A percentile compares a stretch with the other conserved stretches of the same genome.
Conservation (phyloP, 2,797 vertebrate genomes). For the Otolemur crassicaudatus region DNA sequence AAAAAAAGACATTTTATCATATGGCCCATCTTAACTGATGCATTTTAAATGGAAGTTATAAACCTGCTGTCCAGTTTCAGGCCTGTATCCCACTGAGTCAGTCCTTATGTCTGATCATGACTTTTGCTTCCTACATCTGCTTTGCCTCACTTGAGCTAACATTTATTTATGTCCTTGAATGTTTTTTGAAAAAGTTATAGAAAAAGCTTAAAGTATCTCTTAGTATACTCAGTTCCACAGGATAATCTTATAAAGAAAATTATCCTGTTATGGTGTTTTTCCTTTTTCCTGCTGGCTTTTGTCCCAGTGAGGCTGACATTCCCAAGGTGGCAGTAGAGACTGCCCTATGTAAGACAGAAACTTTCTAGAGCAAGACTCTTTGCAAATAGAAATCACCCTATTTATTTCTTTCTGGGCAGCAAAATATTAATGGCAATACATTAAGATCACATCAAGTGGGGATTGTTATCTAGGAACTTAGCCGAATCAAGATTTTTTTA, state of each 20-base stretch:
- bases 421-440: constrained; percentile 15
- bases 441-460: background rate
- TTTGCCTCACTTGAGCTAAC: constrained; percentile 5
- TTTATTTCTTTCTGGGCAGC: background rate
- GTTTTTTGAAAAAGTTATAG: background rate
- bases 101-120: background rate
- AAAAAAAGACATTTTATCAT: too few species aligned
- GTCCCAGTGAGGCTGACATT: background rate
- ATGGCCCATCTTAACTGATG: background rate
- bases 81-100: background rate
- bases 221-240: background rate
- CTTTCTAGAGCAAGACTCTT: background rate
- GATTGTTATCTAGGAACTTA: background rate
- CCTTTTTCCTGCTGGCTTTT: background rate
- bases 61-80: constrained; percentile 17
- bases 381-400: background rate
- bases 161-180: constrained; percentile 45
- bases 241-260: background rate
- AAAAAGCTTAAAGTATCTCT: constrained; percentile 30
- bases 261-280: background rate
- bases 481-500: background rate
- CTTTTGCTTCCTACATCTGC: constrained; percentile 35
- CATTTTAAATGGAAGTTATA: background rate
- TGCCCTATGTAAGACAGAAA: background rate
- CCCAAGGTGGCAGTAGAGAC: background rate